phyloP scores from a whole-genome alignment of 2,888 invertebrate species.

The Alviniconcha strummeri region DNA sequence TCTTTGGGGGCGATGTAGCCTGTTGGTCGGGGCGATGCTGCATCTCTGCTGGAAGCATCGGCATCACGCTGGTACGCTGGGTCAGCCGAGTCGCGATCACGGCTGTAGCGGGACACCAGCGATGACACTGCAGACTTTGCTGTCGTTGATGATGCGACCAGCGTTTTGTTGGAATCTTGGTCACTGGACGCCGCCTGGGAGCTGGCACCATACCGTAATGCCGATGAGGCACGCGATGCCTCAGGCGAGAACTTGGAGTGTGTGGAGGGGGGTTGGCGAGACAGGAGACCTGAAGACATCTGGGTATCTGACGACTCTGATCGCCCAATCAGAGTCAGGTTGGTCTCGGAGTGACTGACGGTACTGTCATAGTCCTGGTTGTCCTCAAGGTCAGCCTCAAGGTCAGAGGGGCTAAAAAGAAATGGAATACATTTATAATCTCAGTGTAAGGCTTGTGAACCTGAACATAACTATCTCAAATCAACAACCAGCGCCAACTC shows the following conservation, averaged over 20 bases:
- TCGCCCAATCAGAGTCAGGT: slow-evolving; percentile 66
- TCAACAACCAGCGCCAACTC: no score
- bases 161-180: slow-evolving; percentile 1
- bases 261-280: slow-evolving; percentile 30
- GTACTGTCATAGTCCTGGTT: slow-evolving; percentile 77
- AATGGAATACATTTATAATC: slow-evolving; percentile 5
- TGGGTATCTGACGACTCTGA: slow-evolving; percentile 53
- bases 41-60: slow-evolving; percentile 27
- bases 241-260: slow-evolving; percentile 46
- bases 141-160: background rate
- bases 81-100: slow-evolving; percentile 25
- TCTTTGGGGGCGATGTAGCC: slow-evolving; percentile 6
- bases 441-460: background rate
- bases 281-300: slow-evolving; percentile 34
- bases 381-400: slow-evolving; percentile 79
- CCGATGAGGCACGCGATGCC: slow-evolving; percentile 38
- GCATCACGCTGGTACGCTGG: slow-evolving; percentile 23
- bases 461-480: no score
- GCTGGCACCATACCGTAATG: slow-evolving; percentile 28
- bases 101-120: slow-evolving; percentile 42
- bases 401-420: slow-evolving; percentile 76
- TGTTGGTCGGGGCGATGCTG: background rate
- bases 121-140: slow-evolving; percentile 29
- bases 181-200: background rate
- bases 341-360: slow-evolving; percentile 75